Conservation (phyloP, 2,888 invertebrate genomes). For the Erebia epiphron region DNA sequence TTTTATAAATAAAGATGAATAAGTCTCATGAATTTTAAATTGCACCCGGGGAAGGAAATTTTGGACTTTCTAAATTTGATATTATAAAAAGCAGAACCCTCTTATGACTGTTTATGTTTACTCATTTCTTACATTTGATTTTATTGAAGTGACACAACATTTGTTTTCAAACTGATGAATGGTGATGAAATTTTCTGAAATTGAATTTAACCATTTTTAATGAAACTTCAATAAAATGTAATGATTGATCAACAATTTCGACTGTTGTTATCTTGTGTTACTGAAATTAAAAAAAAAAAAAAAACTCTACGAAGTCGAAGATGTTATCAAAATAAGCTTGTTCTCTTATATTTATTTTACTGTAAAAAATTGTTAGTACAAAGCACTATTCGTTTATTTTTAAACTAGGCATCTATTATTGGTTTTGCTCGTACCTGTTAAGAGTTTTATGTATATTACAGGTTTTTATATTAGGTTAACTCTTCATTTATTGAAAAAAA, state of each 20-base stretch:
- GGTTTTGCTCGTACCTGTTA: conserved; percentile 65
- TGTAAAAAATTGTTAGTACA: conserved; percentile 49
- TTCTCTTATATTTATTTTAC: conserved; percentile 28
- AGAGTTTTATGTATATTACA: conserved; percentile 59
- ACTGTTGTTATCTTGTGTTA: no score
- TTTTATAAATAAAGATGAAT: conserved; percentile 10
- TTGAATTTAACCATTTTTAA: no score
- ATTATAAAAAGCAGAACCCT: neutral
- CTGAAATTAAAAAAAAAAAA: no score
- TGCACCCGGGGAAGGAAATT: conserved; percentile 9
- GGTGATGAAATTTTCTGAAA: no score
- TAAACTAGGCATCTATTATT: conserved; percentile 54
- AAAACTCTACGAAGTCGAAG: no score
- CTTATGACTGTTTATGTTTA: conserved; percentile 8
- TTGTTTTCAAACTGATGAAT: no score
- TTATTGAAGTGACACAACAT: neutral
- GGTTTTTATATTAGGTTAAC: conserved; percentile 46
- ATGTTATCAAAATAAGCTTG: conserved; percentile 2
- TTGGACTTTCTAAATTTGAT: conserved; percentile 12
- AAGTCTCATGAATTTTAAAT: neutral
- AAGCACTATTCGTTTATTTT: conserved; percentile 50
- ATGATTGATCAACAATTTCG: no score
- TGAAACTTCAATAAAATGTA: no score
- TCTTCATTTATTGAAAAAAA: conserved; percentile 30
- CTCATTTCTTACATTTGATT: conserved; percentile 5